A percentile compares a stretch with the other conserved stretches of the same genome.
phyloP scores from a whole-genome alignment of 2,888 invertebrate genomes.

The Plagodis pulveraria region DNA sequence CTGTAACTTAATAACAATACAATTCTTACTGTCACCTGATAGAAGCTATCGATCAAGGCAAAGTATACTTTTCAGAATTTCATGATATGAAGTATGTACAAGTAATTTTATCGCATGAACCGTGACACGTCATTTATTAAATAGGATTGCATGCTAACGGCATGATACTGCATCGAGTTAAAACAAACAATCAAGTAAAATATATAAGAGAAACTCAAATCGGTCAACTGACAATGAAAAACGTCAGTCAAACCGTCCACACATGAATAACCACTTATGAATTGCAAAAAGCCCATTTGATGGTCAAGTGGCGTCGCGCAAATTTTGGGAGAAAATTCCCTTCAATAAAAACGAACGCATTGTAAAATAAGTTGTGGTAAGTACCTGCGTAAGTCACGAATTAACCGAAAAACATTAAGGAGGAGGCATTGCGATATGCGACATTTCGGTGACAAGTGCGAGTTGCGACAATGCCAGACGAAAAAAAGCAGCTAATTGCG shows the following conservation, averaged over 20 bases:
- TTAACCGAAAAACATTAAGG: conserved; percentile 73
- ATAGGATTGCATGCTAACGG: conserved; percentile 31
- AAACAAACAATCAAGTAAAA: conserved; percentile 42
- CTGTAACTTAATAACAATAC: too few relatives aligned
- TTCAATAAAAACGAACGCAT: conserved; percentile 35
- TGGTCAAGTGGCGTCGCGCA: conserved; percentile 50
- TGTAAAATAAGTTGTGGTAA: conserved; percentile 59
- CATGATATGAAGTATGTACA: conserved; percentile 1
- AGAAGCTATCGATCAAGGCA: neutral
- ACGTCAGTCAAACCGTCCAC: conserved; percentile 68
- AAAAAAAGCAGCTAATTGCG: conserved; percentile 80
- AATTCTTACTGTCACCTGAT: neutral
- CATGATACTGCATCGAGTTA: conserved; percentile 33
- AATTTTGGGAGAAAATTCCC: conserved; percentile 39
- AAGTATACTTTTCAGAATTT: conserved; percentile 2
- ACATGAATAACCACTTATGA: conserved; percentile 69
- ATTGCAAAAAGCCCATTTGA: conserved; percentile 61
- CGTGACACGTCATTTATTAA: conserved; percentile 19
- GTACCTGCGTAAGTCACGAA: conserved; percentile 57
- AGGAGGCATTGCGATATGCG: conserved; percentile 71
- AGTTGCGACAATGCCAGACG: conserved; percentile 58
- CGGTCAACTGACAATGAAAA: conserved; percentile 63
- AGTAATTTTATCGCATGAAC: conserved; percentile 11
- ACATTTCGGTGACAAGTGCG: conserved; percentile 78
- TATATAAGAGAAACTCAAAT: conserved; percentile 52